A percentile compares a stretch with the other conserved stretches of the same genome.
Conservation (phyloP, 2,113 vertebrate genomes). For the Grus americana region DNA sequence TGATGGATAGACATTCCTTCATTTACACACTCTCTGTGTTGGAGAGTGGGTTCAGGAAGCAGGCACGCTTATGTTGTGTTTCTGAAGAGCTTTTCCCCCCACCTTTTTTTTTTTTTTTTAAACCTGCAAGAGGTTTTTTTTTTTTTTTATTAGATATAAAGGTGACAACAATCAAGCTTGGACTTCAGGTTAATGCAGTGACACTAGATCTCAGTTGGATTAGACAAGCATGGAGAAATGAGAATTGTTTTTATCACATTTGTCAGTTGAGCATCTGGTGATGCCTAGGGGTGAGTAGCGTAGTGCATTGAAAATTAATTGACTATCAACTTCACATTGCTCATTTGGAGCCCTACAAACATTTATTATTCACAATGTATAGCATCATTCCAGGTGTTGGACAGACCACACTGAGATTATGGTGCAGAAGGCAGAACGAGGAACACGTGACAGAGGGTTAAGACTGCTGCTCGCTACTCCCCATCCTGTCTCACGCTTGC, state of each 20-base stretch:
- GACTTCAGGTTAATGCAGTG: not conserved
- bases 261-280: conserved; percentile 30
- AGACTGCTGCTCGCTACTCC: not conserved
- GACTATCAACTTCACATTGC: not conserved
- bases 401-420: not conserved
- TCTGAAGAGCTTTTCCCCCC: not conserved
- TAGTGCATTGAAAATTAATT: conserved; percentile 32
- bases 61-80: not conserved
- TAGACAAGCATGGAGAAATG: not conserved
- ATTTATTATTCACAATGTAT: not conserved
- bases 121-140: not conserved
- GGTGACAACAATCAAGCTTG: not conserved
- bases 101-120: not conserved
- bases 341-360: not conserved
- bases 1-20: not conserved
- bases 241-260: not conserved
- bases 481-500: not conserved
- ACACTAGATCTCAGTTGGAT: not conserved
- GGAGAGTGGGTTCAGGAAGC: not conserved
- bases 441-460: not conserved
- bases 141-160: not conserved
- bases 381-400: not conserved
- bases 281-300: not conserved
- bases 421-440: not conserved
- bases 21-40: not conserved